phyloP scores from a whole-genome alignment of 2,797 vertebrate genomes.

The Amazonetta brasiliensis region DNA sequence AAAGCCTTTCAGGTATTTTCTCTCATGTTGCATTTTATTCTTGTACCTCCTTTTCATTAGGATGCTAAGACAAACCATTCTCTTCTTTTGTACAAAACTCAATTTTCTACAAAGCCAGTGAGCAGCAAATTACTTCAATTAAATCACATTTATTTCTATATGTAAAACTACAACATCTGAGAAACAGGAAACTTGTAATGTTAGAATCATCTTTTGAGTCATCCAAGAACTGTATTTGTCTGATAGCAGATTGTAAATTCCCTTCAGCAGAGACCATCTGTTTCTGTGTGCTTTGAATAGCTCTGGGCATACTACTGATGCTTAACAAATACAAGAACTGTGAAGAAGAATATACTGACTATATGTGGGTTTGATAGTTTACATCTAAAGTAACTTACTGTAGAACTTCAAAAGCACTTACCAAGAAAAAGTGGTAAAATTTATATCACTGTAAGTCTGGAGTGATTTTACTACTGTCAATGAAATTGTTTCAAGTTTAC shows the following conservation, averaged over 20 bases:
- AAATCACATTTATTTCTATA: background rate
- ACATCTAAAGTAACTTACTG: background rate
- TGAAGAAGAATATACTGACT: background rate
- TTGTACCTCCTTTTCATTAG: background rate
- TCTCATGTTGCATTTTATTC: background rate
- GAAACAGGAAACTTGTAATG: background rate
- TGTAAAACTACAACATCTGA: background rate
- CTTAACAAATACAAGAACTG: slow-evolving; percentile 27
- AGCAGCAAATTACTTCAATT: background rate
- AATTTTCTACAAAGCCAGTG: background rate
- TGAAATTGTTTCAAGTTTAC: background rate
- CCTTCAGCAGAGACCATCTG: background rate
- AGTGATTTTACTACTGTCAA: background rate
- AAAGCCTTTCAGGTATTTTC: background rate
- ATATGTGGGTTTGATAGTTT: background rate
- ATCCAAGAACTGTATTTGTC: background rate
- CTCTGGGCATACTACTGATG: background rate
- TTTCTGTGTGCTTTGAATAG: background rate
- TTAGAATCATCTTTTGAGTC: background rate
- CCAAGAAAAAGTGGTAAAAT: background rate
- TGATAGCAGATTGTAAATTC: background rate
- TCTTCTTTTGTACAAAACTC: background rate
- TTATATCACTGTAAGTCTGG: background rate
- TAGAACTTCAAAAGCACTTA: background rate
- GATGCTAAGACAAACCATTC: background rate